Conservation (phyloP, 2,888 invertebrate genomes). For the Phalera bucephala region DNA sequence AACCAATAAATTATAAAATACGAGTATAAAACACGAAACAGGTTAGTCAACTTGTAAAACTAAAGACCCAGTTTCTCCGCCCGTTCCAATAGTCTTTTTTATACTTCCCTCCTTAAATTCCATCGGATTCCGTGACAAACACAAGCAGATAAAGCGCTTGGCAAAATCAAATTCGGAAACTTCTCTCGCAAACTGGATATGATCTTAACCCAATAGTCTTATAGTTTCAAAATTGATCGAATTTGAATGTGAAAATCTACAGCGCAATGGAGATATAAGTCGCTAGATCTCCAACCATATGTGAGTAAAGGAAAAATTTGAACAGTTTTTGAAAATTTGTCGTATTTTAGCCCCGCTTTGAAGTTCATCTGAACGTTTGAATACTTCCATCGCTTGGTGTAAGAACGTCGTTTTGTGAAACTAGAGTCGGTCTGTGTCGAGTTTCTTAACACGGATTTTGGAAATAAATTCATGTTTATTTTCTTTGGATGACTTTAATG, state of each 20-base stretch:
- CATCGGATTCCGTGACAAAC: too few species aligned
- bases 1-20: too few species aligned
- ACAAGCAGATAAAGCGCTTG: too few species aligned
- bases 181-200: too few species aligned
- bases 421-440: background rate
- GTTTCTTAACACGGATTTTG: background rate
- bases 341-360: conserved; percentile 21
- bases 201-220: too few species aligned
- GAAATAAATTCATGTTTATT: background rate
- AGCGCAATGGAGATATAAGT: conserved; percentile 16
- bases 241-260: conserved; percentile 5
- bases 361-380: conserved; percentile 27
- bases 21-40: too few species aligned
- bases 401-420: conserved; percentile 15
- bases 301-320: conserved; percentile 29
- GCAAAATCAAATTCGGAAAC: too few species aligned
- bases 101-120: too few species aligned
- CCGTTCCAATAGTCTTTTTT: too few species aligned
- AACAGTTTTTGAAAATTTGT: conserved; percentile 38
- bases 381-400: conserved; percentile 22
- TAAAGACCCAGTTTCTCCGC: too few species aligned
- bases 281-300: conserved; percentile 30
- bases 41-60: too few species aligned
- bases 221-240: conserved; percentile 2
- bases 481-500: too few species aligned